Evolutionary conservation across 2,797 vertebrate species (phyloP).

Genomic region (Malurus leucopterus): DNA sequence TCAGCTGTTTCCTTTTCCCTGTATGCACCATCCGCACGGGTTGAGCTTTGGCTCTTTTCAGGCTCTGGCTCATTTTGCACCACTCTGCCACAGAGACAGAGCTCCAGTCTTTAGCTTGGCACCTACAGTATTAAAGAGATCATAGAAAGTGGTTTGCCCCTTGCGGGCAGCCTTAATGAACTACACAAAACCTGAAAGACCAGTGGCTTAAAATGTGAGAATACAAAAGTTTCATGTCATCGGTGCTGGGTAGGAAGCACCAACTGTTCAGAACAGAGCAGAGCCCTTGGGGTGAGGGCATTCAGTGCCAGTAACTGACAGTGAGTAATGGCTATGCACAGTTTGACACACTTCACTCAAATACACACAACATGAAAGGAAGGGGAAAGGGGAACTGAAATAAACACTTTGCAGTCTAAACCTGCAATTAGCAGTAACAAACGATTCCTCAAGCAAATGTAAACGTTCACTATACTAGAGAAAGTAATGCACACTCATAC

Average conservation of each 20-base stretch:
- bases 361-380: rapidly evolving
- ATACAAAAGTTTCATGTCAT: background rate
- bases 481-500: background rate
- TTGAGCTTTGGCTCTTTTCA: background rate
- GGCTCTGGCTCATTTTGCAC: background rate
- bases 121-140: background rate
- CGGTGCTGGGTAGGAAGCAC: rapidly evolving
- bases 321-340: background rate
- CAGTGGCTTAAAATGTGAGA: background rate
- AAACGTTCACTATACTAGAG: background rate
- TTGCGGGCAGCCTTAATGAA: background rate
- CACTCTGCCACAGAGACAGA: background rate
- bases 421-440: background rate
- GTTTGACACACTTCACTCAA: rapidly evolving
- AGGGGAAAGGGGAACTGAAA: background rate
- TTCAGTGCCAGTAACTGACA: background rate
- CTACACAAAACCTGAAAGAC: background rate
- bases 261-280: rapidly evolving
- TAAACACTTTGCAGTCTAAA: background rate
- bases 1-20: background rate
- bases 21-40: rapidly evolving
- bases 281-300: too few species aligned
- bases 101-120: background rate
- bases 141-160: background rate
- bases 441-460: background rate